These are phyloP conservation scores for Bombycilla garrulus DNA, from an alignment of 2,113 vertebrate species.

Conservation along the genomic window DNA sequence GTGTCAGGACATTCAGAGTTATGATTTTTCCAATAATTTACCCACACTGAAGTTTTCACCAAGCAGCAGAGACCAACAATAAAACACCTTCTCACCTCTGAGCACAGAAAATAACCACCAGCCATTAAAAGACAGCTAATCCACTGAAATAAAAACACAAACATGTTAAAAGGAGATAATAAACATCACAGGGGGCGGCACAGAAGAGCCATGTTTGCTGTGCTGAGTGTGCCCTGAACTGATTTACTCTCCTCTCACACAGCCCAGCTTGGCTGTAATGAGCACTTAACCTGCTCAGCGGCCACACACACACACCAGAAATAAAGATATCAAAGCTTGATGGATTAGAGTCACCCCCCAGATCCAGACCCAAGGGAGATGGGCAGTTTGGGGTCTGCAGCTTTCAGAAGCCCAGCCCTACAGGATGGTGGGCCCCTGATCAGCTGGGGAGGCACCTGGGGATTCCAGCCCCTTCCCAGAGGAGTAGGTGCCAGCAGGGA, in stretches of 20 bases:
- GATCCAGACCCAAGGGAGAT: not conserved
- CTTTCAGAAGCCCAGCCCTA: not conserved
- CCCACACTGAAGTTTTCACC: not conserved
- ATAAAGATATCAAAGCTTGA: rapidly evolving
- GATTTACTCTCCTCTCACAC: not conserved
- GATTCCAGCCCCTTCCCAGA: not conserved
- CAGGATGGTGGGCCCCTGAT: rapidly evolving
- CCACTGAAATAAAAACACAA: not conserved
- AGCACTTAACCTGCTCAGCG: not conserved
- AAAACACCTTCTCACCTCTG: not conserved
- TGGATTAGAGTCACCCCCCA: not conserved
- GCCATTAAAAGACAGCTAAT: not conserved
- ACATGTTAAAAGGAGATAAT: not conserved
- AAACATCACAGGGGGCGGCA: not conserved
- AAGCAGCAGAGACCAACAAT: not conserved
- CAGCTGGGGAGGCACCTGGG: not conserved
- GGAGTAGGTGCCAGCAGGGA: not conserved
- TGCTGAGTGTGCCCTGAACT: not conserved
- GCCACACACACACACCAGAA: not conserved
- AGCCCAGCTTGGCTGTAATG: not conserved
- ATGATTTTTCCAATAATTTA: not conserved
- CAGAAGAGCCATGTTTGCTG: not conserved
- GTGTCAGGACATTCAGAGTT: not conserved
- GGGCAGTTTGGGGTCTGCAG: not conserved
- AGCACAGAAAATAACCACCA: not conserved